Percentiles rank a stretch among this genome's conserved stretches.
phyloP scores from a whole-genome alignment of 2,113 vertebrate species.

The Menura novaehollandiae region DNA sequence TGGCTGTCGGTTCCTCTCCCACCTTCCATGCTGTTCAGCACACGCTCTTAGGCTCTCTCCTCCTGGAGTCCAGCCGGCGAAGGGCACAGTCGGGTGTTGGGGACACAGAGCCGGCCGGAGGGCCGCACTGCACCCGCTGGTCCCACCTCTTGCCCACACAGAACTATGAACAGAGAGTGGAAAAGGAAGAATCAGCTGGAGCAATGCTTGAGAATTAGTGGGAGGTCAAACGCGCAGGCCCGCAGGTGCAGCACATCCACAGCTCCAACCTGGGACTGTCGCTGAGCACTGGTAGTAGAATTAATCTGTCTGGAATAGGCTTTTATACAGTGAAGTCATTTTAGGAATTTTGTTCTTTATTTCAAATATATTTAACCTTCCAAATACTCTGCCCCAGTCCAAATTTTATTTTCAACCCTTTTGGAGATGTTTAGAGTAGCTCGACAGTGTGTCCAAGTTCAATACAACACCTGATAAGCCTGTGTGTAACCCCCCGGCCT shows the following conservation, averaged over 20 bases:
- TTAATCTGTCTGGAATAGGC: not conserved
- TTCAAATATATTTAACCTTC: not conserved
- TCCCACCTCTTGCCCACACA: not conserved
- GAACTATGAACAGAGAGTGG: fast-evolving
- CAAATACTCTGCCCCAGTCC: not conserved
- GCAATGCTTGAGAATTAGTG: not conserved
- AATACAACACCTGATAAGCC: not conserved
- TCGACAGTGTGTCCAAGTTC: fast-evolving
- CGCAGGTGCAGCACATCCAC: not conserved
- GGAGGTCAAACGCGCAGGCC: fast-evolving
- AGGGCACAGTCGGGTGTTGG: not conserved
- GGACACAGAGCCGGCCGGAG: fast-evolving
- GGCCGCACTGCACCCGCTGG: not conserved
- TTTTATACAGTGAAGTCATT: not conserved
- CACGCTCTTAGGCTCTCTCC: fast-evolving
- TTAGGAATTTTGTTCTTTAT: not conserved
- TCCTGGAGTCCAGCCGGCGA: no score
- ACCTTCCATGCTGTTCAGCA: not conserved
- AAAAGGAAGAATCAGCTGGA: not conserved
- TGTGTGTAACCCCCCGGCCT: not conserved
- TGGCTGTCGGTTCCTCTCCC: not conserved
- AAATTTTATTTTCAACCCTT: not conserved
- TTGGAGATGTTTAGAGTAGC: not conserved
- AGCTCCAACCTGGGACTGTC: not conserved
- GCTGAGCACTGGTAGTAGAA: fast-evolving